A percentile compares a stretch with the other conserved stretches of the same genome.
Evolutionary conservation across 2,797 vertebrate genomes (phyloP).

Genomic region (Triplophysa bombifrons): DNA sequence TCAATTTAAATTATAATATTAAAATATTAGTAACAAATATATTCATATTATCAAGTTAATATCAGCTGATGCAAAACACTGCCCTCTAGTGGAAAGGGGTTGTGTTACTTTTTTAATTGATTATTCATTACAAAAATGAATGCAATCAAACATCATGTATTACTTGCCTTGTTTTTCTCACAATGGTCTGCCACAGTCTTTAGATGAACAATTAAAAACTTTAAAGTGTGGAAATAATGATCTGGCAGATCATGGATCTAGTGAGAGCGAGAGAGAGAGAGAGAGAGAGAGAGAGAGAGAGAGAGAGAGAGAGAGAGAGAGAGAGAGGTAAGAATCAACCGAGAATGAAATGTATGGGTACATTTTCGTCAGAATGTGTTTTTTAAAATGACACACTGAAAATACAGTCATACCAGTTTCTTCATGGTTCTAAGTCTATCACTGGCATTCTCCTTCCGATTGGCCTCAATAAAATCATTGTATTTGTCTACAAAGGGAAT

Average conservation of each 20-base stretch:
- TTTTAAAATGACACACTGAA: not conserved
- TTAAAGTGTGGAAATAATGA: conserved; percentile 93
- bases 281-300: not conserved
- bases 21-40: no score
- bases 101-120: not conserved
- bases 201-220: conserved; percentile 91
- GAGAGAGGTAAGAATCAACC: not conserved
- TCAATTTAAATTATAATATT: no score
- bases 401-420: conserved; percentile 81
- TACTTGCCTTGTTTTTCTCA: conserved; percentile 93
- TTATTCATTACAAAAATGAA: not conserved
- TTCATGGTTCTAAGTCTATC: conserved; percentile 91
- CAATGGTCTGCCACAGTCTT: conserved; percentile 93
- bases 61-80: not conserved
- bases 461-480: conserved; percentile 96
- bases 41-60: not conserved
- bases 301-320: not conserved
- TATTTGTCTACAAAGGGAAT: conserved; percentile 85
- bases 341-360: not conserved
- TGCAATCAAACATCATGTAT: no score
- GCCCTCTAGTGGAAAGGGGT: not conserved
- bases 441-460: conserved; percentile 88
- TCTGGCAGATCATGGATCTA: conserved; percentile 94
- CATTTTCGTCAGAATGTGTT: no score
- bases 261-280: not conserved